Evolutionary conservation across 1,140 invertebrate genomes (phyloP), one percentile per base, ranked within the genome.

Genomic region (Trachymyrmex cornetzi): DNA sequence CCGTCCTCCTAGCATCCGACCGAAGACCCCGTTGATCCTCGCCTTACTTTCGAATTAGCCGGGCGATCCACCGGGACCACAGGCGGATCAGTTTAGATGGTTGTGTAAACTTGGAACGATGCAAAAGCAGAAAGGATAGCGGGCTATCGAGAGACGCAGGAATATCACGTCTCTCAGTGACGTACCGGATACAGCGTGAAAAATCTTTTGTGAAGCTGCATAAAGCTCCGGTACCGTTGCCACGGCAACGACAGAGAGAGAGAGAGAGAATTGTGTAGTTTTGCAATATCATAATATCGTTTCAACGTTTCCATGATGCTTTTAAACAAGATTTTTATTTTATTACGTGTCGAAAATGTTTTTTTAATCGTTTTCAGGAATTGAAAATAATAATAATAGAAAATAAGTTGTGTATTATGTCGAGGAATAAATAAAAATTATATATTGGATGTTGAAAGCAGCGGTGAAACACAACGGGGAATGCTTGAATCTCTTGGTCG

Each of bases 41-140:
- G 71, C 61, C 84, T 88, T 85, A 85, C 77, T 87, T 77, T 85
- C 87, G 84, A 90, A 91, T 91, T 90, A 91, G 71, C 53, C 19
- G 75, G 59, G 79, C 87, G 74, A 88, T 90, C 89, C 84, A 59
- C 57, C 34, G 59, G 57, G 71, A 66, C 59, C 72, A 84, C 87
- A 71, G 87, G 5, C 44, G 84, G 89, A 85, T 86, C 80, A 86
- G 85, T 80, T 85, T 85, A 90, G 87, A 77, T 77, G 80, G 85
- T 59, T 81, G 63, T 86, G 59, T 90, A 91, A 85, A 89, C 80
- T 64, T 67, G 66, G 50, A 34, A 14, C 50, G 79, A 90, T 86
- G 80, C 66, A 84, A 79, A 88, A 71, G 59, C 77, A 79, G 85
- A 90, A 86, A 82, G 53, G 77, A 71, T 82, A 50, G 64, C 57